Percentiles rank a stretch among this genome's conserved stretches.
Evolutionary conservation across 2,113 vertebrate genomes (phyloP).

Genomic region (Chionomys nivalis): DNA sequence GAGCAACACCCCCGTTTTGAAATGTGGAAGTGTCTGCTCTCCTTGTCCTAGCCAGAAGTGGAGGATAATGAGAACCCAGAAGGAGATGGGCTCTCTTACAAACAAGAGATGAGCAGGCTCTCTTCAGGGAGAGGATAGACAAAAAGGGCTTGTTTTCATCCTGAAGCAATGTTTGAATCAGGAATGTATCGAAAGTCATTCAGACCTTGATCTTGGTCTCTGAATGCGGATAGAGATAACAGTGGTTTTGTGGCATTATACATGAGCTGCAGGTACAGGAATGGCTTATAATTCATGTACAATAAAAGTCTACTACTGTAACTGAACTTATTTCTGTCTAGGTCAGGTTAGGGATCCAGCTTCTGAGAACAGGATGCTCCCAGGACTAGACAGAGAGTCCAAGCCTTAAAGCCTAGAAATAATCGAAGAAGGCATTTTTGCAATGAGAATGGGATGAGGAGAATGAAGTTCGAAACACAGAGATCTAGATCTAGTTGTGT

Average conservation of each 20-base stretch:
- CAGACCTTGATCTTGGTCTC: slow-evolving; percentile 20
- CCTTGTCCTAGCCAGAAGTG: background rate
- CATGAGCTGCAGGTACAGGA: background rate
- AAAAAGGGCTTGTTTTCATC: slow-evolving; percentile 11
- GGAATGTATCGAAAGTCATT: slow-evolving; percentile 18
- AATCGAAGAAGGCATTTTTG: slow-evolving; percentile 41
- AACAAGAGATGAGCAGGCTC: background rate
- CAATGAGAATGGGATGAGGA: background rate
- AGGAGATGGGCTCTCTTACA: background rate
- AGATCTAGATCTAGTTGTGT: slow-evolving; percentile 16
- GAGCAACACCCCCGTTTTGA: background rate
- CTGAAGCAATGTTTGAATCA: background rate
- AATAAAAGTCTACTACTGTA: slow-evolving; percentile 18
- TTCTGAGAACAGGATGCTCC: background rate
- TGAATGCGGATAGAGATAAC: background rate
- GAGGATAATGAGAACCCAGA: background rate
- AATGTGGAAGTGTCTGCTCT: background rate
- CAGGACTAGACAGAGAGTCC: background rate
- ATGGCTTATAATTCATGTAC: background rate
- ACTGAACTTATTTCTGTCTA: slow-evolving; percentile 11
- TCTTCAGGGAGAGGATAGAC: background rate
- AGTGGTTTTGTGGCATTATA: background rate
- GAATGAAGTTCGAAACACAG: slow-evolving; percentile 50
- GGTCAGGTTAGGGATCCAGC: background rate
- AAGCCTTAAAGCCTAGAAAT: slow-evolving; percentile 53